Conservation (phyloP, 2,797 vertebrate species). For the Propithecus deckenii region DNA sequence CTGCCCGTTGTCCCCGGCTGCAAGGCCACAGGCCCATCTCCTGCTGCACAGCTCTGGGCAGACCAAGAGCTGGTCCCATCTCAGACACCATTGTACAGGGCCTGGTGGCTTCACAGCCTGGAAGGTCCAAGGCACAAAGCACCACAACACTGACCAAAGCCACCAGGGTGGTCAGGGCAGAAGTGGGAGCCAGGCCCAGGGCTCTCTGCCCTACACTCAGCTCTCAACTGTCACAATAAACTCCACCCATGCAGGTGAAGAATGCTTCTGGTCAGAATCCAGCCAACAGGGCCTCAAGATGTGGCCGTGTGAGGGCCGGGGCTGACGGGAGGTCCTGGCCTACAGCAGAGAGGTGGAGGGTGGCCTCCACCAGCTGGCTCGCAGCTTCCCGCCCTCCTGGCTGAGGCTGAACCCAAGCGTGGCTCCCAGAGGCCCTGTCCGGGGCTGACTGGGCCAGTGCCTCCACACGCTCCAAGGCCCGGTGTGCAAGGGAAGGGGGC, state of each 20-base stretch:
- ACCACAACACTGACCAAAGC: background rate
- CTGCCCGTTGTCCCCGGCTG: background rate
- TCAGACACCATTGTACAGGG: fast-evolving
- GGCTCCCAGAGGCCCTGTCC: background rate
- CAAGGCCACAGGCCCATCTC: background rate
- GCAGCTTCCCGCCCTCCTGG: background rate
- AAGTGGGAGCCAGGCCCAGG: background rate
- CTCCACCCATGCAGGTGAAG: fast-evolving
- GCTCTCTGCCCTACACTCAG: background rate
- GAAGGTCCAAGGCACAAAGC: background rate
- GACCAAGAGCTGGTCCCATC: background rate
- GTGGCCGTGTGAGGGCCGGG: background rate
- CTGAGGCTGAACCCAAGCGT: background rate
- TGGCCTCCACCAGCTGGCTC: background rate
- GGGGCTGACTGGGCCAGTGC: background rate
- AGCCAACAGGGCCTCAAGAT: background rate
- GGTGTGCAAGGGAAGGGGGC: fast-evolving
- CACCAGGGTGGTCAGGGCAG: no score
- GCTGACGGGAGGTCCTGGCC: fast-evolving
- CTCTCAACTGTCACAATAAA: background rate
- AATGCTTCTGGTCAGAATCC: background rate
- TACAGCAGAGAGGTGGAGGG: fast-evolving
- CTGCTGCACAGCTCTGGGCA: fast-evolving
- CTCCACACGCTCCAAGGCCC: background rate
- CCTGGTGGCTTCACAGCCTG: background rate